phyloP scores from a whole-genome alignment of 2,797 vertebrate genomes.

The Onychomys arenicola region DNA sequence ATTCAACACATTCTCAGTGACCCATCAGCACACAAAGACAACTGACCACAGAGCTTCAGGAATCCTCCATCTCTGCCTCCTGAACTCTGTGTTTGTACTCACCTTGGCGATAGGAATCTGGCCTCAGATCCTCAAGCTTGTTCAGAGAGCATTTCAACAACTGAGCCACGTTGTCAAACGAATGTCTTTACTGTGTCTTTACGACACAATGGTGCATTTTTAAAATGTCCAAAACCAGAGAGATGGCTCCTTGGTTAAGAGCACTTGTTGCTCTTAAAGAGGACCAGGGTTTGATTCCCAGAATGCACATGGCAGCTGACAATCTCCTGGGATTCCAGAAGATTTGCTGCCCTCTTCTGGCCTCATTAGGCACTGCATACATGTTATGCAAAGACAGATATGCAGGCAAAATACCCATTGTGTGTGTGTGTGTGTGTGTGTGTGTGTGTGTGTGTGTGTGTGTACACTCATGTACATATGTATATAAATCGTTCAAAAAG shows the following conservation, averaged over 20 bases:
- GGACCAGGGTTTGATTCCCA: background rate
- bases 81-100: fast-evolving
- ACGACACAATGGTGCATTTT: background rate
- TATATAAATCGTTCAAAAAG: background rate
- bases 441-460: too few relatives aligned
- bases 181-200: background rate
- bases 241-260: background rate
- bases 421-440: too few relatives aligned
- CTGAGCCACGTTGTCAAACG: background rate
- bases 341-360: background rate
- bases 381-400: background rate
- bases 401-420: background rate
- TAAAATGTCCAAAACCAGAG: background rate
- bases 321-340: too few relatives aligned
- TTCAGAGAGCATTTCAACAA: background rate
- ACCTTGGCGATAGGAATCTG: background rate
- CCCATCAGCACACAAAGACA: background rate
- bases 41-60: background rate
- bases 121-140: background rate
- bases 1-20: background rate
- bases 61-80: background rate
- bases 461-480: too few relatives aligned
- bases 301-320: background rate
- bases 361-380: background rate
- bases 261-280: background rate